Conservation (phyloP, 2,888 invertebrate species). For the Heteropelma amictum region DNA sequence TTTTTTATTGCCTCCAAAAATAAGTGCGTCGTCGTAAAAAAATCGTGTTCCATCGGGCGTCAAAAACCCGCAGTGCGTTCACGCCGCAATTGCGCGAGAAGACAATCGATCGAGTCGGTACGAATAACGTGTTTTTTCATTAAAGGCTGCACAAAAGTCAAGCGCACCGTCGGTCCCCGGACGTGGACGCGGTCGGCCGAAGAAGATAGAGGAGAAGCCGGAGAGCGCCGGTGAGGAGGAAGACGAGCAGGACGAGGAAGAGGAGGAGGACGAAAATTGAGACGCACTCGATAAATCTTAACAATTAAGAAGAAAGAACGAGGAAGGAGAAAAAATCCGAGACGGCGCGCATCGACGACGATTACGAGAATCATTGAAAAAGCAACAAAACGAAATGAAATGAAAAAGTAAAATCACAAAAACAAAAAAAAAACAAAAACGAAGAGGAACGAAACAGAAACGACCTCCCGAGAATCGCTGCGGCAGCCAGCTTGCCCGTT, state of each 20-base stretch:
- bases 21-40: not conserved
- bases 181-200: constrained; percentile 74
- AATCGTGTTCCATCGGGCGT: not conserved
- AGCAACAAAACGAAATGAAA: not conserved
- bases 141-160: constrained; percentile 68
- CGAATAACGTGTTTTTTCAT: too few species aligned
- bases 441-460: constrained; percentile 8
- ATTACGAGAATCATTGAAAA: constrained; percentile 5
- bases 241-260: constrained; percentile 76
- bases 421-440: constrained; percentile 4
- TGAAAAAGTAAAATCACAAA: not conserved
- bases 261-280: constrained; percentile 75
- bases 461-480: constrained; percentile 13
- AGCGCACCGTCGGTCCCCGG: constrained; percentile 66
- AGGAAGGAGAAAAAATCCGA: too few species aligned
- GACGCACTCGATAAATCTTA: constrained; percentile 38
- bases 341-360: constrained; percentile 47
- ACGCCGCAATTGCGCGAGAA: too few species aligned
- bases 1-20: not conserved
- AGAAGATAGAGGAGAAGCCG: constrained; percentile 76
- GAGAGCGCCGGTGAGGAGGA: constrained; percentile 76
- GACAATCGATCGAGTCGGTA: constrained; percentile 52
- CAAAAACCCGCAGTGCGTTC: too few species aligned
- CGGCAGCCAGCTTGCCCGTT: constrained; percentile 30
- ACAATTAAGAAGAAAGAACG: constrained; percentile 48